Base-by-base conservation (phyloP, 2,113 vertebrate species). In the Xyrauchen texanus region DNA sequence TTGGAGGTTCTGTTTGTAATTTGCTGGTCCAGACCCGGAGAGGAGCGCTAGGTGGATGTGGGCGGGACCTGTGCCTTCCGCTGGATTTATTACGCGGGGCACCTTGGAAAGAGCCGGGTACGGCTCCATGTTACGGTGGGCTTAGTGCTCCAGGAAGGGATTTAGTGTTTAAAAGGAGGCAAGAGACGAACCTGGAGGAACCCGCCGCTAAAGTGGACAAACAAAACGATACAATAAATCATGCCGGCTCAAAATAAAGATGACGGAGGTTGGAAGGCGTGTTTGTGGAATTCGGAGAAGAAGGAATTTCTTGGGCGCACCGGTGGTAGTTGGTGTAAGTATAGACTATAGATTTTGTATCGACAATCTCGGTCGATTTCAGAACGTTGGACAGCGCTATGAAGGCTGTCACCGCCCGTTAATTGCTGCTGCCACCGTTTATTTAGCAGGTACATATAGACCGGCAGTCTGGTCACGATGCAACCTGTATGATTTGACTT, bases 241-340 rank as follows among this genome's bases (percentile, higher is more conserved):
- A 94, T 94, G 93, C 91, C 93, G 51, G 88, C 90, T 71, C 91
- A 90, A 0, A 94, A 95, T 78, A 94, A 95, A 88, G 94, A 95
- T 0, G 94, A 94, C 5, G 95, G 95, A 46, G 93, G 94, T 7
- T 97, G 95, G 96, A 96, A 95, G 93, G 92, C 91, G 90, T 95
- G 95, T 78, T 8, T 97, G 80, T 97, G 95, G 95, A 88, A 97
- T 84, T 95, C 95, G 0, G 95, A 97, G 79, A 96, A 89, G 65
- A 94, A 95, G 81, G 95, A 96, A 87, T 88, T 96, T 77, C 73
- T 96, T 8, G 96, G 96, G 72, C 93, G 96, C 3, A 97, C 95
- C 1, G 95, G 95, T 0, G 80, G 92, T 67, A 97, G 96, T 9
- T 97, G 96, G 96, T 93, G 96, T 97, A 83, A 95, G 96, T 95